Evolutionary conservation across 1,140 invertebrate species (phyloP).

Genomic region (Heterodera schachtii): DNA sequence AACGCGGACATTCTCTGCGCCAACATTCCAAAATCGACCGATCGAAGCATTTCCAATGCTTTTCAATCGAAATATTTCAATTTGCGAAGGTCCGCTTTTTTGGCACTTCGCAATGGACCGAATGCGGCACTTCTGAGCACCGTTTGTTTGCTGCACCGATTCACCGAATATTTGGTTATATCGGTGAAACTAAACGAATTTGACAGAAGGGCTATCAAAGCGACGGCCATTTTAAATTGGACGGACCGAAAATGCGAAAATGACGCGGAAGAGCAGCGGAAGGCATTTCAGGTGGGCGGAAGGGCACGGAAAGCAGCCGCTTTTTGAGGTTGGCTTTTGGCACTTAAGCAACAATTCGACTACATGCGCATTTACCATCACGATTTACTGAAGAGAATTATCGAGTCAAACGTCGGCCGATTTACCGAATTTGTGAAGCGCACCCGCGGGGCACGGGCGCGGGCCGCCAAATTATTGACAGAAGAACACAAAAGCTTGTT

Average conservation of each 20-base stretch:
- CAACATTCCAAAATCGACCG: background rate
- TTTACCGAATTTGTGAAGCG: background rate
- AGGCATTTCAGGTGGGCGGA: background rate
- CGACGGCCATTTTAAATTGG: background rate
- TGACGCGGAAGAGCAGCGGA: background rate
- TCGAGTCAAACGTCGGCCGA: background rate
- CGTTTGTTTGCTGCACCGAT: background rate
- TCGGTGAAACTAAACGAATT: background rate
- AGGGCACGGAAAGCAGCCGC: too few relatives aligned
- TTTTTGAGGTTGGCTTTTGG: background rate
- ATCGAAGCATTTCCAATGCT: background rate
- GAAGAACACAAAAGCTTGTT: background rate
- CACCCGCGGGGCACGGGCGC: background rate
- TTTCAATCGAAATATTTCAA: background rate
- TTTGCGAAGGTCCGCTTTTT: background rate
- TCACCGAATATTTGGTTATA: background rate
- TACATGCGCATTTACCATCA: background rate
- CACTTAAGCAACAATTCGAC: background rate
- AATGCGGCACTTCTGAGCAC: background rate
- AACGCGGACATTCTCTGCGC: background rate
- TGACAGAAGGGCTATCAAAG: background rate
- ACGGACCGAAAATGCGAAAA: background rate
- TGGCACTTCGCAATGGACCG: background rate
- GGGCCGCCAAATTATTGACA: background rate
- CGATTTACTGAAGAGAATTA: background rate